phyloP scores from a whole-genome alignment of 2,113 vertebrate species.

The Trogon melanurus region DNA sequence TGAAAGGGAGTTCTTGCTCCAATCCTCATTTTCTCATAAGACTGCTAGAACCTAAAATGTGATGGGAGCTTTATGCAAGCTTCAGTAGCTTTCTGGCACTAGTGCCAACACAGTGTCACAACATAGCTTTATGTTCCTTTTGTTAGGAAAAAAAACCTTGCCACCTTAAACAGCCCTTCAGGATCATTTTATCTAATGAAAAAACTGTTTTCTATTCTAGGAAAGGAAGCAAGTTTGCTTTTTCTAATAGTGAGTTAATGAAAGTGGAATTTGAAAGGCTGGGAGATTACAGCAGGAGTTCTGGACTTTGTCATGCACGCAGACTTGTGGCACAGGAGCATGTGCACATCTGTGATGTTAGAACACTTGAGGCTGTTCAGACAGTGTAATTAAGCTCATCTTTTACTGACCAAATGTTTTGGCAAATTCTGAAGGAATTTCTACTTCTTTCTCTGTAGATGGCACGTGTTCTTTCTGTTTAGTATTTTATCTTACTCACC shows the following conservation, averaged over 20 bases:
- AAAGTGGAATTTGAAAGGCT: not conserved
- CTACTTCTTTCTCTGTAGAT: not conserved
- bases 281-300: not conserved
- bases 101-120: not conserved
- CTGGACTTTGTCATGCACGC: not conserved
- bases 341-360: not conserved
- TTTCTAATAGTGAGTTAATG: not conserved
- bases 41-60: not conserved
- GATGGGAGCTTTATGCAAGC: not conserved
- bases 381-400: not conserved
- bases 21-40: not conserved
- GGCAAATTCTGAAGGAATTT: not conserved
- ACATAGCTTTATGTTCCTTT: not conserved
- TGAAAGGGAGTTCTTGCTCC: not conserved
- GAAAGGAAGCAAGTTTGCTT: not conserved
- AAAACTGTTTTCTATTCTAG: not conserved
- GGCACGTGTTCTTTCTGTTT: not conserved
- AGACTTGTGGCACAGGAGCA: not conserved
- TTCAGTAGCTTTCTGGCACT: not conserved
- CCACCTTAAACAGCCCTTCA: not conserved
- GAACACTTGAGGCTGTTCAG: not conserved
- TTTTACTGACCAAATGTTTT: not conserved
- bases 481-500: not conserved
- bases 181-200: not conserved
- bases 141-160: not conserved